Evolutionary conservation across 2,113 vertebrate genomes (phyloP).

Genomic region (Strix uralensis): DNA sequence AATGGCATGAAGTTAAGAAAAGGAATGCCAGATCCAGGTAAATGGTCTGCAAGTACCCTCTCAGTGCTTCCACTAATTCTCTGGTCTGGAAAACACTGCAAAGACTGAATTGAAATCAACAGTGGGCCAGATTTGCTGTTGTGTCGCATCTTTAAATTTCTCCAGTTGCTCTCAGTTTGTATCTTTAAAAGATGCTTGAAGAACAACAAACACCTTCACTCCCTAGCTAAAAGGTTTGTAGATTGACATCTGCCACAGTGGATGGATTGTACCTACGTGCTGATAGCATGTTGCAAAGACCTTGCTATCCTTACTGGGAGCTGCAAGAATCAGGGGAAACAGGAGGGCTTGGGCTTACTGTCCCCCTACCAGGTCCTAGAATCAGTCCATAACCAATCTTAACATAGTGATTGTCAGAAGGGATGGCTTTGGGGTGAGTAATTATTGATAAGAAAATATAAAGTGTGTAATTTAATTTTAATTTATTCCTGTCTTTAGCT

Average conservation of each 20-base stretch:
- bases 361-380: background rate
- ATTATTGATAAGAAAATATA: conserved; percentile 16
- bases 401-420: background rate
- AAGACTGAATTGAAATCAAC: background rate
- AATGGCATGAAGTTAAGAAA: background rate
- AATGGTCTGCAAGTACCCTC: background rate
- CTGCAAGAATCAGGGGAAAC: background rate
- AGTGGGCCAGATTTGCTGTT: background rate
- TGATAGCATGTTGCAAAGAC: rapidly evolving
- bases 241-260: background rate
- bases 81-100: background rate
- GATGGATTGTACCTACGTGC: background rate
- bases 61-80: background rate
- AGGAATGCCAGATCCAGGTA: background rate
- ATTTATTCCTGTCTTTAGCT: background rate
- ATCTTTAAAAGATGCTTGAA: background rate
- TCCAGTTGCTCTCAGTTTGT: background rate
- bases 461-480: conserved; percentile 18
- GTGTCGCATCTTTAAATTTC: background rate
- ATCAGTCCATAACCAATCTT: background rate
- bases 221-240: background rate
- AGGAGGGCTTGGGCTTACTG: background rate
- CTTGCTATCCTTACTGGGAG: background rate
- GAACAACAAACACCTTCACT: background rate
- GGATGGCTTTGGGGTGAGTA: background rate